These are phyloP conservation scores for Euplexia lucipara DNA, from an alignment of 2,888 invertebrate genomes.

Conservation along the genomic window DNA sequence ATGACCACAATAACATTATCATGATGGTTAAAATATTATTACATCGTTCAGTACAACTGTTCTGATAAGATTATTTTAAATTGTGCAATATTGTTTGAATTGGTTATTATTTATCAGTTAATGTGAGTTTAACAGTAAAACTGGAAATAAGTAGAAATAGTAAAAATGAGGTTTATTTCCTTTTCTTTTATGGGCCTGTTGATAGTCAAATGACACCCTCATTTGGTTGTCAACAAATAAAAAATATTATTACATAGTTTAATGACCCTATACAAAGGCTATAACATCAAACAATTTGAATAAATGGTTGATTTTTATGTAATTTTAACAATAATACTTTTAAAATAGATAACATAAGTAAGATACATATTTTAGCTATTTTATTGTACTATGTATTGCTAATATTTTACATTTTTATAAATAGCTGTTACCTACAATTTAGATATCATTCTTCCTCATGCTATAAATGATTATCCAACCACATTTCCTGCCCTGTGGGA, in stretches of 20 bases:
- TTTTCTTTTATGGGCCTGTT: neutral
- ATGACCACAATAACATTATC: neutral
- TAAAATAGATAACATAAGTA: neutral
- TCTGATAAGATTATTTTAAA: conserved; percentile 31
- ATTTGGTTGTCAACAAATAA: neutral
- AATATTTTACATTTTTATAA: too few relatives aligned
- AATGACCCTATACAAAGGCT: neutral
- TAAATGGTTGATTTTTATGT: neutral
- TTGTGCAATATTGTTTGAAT: conserved; percentile 13
- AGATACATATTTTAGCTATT: neutral
- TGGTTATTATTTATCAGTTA: conserved; percentile 14
- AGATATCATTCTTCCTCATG: conserved; percentile 22
- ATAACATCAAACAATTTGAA: neutral
- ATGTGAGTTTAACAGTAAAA: neutral
- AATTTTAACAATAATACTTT: neutral
- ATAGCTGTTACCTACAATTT: neutral
- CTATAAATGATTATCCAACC: conserved; percentile 17
- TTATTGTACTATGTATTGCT: too few relatives aligned
- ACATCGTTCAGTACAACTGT: conserved; percentile 12
- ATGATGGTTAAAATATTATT: conserved; percentile 24
- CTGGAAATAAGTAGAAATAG: neutral
- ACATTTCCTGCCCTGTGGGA: conserved; percentile 69
- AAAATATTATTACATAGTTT: neutral
- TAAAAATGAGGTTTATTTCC: neutral
- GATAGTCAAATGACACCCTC: too few relatives aligned